Evolutionary conservation across 2,797 vertebrate genomes (phyloP), one percentile per base, ranked within the genome.

Genomic region (Enteromius fasciolatus): DNA sequence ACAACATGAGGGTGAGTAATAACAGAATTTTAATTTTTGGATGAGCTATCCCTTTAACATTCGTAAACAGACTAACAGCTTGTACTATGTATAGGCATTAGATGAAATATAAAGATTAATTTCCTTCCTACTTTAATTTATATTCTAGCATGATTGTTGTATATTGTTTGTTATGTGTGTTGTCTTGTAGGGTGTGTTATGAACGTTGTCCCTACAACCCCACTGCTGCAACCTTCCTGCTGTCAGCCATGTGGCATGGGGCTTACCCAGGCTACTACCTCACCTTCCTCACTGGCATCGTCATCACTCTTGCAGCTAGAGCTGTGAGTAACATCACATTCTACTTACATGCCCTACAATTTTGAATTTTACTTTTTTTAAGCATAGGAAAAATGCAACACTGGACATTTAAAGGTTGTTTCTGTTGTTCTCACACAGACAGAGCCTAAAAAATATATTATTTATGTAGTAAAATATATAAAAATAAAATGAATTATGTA

Each of bases 191-290:
- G 93, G 97, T 98, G 67, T 97, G 97, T 91, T 98, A 98, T 3
- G 97, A 98, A 77, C 94, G 97, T 46, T 95, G 95, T 76, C 94
- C 95, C 82, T 93, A 94, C 93, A 96, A 95, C 85, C 96, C 96
- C 8, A 98, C 96, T 0, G 94, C 96, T 61, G 96, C 97, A 87
- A 98, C 97, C 18, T 98, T 98, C 92, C 88, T 98, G 82, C 94
- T 98, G 73, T 98, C 97, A 3, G 97, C 97, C 84, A 95, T 97
- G 90, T 98, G 97, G 97, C 97, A 98, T 0, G 97, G 97, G 7
- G 97, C 97, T 1, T 98, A 98, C 87, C 97, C 97, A 10, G 97
- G 97, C 72, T 98, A 98, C 91, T 98, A 98, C 89, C 93, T 98
- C 92, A 98, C 97, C 0, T 98, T 98, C 89, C 93, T 98, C 86